Conservation (phyloP, 2,113 vertebrate genomes). For the Conger conger region DNA sequence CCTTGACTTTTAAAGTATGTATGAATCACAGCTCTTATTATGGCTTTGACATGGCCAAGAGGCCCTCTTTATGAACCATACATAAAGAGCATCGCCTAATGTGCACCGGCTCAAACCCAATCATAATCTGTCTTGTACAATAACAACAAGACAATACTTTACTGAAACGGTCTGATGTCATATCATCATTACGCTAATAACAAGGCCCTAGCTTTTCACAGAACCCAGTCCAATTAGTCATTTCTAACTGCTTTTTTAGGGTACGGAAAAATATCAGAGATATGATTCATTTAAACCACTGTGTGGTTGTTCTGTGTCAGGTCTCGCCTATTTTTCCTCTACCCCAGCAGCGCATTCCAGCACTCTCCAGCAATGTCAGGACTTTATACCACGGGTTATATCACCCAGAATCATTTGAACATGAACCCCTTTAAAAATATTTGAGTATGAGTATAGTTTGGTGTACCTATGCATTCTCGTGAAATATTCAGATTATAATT, state of each 20-base stretch:
- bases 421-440: not conserved
- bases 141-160: slow-evolving; percentile 78
- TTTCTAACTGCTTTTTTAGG: slow-evolving; percentile 66
- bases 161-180: slow-evolving; percentile 72
- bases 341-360: slow-evolving; percentile 51
- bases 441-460: not conserved
- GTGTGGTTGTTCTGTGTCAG: slow-evolving; percentile 47
- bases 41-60: slow-evolving; percentile 66
- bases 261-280: slow-evolving; percentile 55
- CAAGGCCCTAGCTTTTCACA: slow-evolving; percentile 58
- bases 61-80: slow-evolving; percentile 67
- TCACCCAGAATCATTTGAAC: not conserved
- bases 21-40: slow-evolving; percentile 77
- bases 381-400: slow-evolving; percentile 1
- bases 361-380: too few relatives aligned
- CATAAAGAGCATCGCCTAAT: slow-evolving; percentile 71
- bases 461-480: not conserved
- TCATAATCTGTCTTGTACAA: slow-evolving; percentile 77
- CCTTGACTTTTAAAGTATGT: slow-evolving; percentile 69
- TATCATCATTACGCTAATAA: slow-evolving; percentile 77
- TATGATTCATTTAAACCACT: slow-evolving; percentile 63
- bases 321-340: slow-evolving; percentile 60
- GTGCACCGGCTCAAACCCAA: slow-evolving; percentile 65
- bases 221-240: slow-evolving; percentile 64
- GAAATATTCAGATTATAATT: not conserved